phyloP scores from a whole-genome alignment of 2,113 vertebrate genomes.

The Bujurquina vittata region DNA sequence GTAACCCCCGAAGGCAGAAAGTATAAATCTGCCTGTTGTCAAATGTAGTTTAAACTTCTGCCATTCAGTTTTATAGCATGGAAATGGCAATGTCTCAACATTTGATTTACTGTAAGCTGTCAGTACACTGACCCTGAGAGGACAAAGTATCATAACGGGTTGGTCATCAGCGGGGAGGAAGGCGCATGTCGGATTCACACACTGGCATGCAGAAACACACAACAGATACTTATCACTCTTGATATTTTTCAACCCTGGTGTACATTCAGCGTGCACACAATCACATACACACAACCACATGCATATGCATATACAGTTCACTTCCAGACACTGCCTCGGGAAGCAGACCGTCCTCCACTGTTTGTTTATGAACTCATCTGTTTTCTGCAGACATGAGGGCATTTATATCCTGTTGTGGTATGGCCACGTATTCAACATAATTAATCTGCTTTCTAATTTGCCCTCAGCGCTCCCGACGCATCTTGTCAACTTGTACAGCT shows the following conservation, averaged over 20 bases:
- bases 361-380: constrained; percentile 74
- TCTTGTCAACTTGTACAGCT: constrained; percentile 50
- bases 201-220: not conserved
- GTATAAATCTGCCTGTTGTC: constrained; percentile 10
- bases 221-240: constrained; percentile 27
- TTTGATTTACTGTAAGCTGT: constrained; percentile 13
- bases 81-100: constrained; percentile 11
- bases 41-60: constrained; percentile 14
- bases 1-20: not conserved
- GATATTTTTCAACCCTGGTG: constrained; percentile 24
- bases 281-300: not conserved
- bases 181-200: not conserved
- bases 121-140: constrained; percentile 32
- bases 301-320: constrained; percentile 12
- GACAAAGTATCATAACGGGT: constrained; percentile 47
- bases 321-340: constrained; percentile 43
- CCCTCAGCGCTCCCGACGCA: constrained; percentile 40
- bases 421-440: constrained; percentile 45
- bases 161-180: constrained; percentile 10
- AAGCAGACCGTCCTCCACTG: constrained; percentile 46
- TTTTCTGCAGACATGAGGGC: constrained; percentile 62
- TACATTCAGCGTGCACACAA: not conserved
- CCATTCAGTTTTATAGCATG: constrained; percentile 14
- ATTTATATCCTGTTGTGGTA: constrained; percentile 51
- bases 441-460: constrained; percentile 70